Evolutionary conservation across 2,797 vertebrate species (phyloP).

Genomic region (Paratrypauchen microcephalus): DNA sequence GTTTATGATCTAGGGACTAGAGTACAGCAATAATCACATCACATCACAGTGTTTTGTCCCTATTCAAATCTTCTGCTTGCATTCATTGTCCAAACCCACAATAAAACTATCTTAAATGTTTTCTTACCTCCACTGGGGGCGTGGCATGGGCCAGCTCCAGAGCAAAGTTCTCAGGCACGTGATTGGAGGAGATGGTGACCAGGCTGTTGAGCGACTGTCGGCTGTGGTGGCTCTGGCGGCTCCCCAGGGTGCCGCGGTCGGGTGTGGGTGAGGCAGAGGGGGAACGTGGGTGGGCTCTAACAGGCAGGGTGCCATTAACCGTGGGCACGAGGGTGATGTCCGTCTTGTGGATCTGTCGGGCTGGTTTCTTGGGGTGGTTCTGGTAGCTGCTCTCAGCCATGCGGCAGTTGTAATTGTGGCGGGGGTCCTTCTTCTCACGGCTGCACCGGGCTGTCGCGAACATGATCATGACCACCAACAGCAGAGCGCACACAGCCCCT

Average conservation of each 20-base stretch:
- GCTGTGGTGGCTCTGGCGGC: constrained; percentile 92
- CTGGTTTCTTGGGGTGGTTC: constrained; percentile 94
- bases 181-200: constrained; percentile 96
- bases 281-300: constrained; percentile 88
- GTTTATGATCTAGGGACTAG: background rate
- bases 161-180: constrained; percentile 90
- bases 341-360: constrained; percentile 96
- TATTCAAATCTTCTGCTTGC: background rate
- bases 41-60: background rate
- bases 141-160: constrained; percentile 93
- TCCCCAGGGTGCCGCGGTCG: constrained; percentile 88
- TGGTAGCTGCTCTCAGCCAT: constrained; percentile 95
- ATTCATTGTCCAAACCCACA: background rate
- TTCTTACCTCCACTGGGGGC: constrained; percentile 94
- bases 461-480: constrained; percentile 93
- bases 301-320: constrained; percentile 90
- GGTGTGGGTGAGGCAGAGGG: constrained; percentile 89
- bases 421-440: constrained; percentile 92
- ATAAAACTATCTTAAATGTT: too few relatives aligned
- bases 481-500: constrained; percentile 87
- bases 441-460: constrained; percentile 90
- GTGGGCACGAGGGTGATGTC: constrained; percentile 95
- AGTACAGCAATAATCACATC: background rate
- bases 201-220: constrained; percentile 97
- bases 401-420: constrained; percentile 91